These are phyloP conservation scores for Arremon brunneinucha DNA, from an alignment of 2,797 vertebrate species.

Conservation along the genomic window DNA sequence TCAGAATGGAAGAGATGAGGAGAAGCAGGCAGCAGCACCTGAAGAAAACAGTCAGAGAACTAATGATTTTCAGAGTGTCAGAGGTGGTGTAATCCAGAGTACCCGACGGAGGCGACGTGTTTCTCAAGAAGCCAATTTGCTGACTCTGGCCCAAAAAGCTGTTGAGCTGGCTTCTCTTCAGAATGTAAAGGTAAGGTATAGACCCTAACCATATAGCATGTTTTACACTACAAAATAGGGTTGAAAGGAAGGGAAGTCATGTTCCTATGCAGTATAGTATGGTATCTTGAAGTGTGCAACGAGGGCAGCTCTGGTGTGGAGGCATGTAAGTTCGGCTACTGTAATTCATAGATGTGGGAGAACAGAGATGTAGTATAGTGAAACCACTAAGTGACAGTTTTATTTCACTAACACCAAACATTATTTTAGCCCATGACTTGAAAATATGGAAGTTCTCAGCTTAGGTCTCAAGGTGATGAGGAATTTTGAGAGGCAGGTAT, in stretches of 20 bases:
- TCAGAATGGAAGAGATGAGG: constrained; percentile 72
- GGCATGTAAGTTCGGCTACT: neutral
- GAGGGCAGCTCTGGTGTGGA: neutral
- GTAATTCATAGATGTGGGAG: neutral
- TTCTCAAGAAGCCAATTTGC: constrained; percentile 94
- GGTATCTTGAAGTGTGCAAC: neutral
- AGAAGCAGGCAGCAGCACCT: constrained; percentile 23
- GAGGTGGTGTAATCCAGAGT: constrained; percentile 91
- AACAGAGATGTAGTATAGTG: neutral
- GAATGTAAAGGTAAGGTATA: constrained; percentile 66
- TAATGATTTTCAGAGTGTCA: constrained; percentile 69
- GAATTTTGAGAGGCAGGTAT: neutral
- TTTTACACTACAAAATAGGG: neutral
- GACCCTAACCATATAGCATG: neutral
- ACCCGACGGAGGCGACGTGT: constrained; percentile 86
- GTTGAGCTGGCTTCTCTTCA: constrained; percentile 92
- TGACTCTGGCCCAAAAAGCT: constrained; percentile 94
- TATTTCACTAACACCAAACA: neutral
- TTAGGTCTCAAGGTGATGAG: neutral
- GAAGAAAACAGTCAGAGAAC: constrained; percentile 55
- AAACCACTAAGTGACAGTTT: neutral
- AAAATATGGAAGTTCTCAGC: neutral
- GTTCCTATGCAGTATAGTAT: neutral
- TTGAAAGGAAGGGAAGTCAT: neutral
- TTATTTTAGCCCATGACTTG: neutral